Evolutionary conservation across 2,888 invertebrate genomes (phyloP), one percentile per base, ranked within the genome.

Genomic region (Diarsia brunnea): DNA sequence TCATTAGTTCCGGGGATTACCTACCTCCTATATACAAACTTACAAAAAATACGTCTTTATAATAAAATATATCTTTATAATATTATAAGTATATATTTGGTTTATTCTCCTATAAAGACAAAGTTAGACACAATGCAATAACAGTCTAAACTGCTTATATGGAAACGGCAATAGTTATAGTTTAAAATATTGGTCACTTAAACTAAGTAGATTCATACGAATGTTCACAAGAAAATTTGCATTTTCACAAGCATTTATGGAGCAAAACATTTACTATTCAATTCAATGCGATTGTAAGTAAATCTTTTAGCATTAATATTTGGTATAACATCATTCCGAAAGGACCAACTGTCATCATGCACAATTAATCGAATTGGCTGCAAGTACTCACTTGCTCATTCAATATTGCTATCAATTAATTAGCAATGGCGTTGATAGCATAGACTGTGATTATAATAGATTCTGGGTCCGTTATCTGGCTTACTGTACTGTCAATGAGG

Each of bases 401-500:
- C 79, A 81, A 82, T 63, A 63, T 78, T 78, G 69, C 69, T 76
- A 87, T 84, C 76, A 87, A 86, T 88, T 88, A 86, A 89, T 87
- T 82, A 82, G 64, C 68, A 31, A 66, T 69, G 65, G 76, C 68
- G 78, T 81, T 79, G 80, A 84, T 87, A 77, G 84, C 75, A 78
- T 69, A 64, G 61, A 67, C 68, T 76, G 67, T 58, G 73, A 82
- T 70, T 82, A 82, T 82, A 85, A 86, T 86, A 53, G 79, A 86
- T 87, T 83, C 73, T 65, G 49, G 64, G 45, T 68, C 73, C 60
- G 74, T 66, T 81, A 87, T 78, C 76, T 67, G 69, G 78, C 73
- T 67, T 77, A 80, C 69, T 68, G 58, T 27, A 73, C 58, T 79
- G 75, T 79, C 78, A 78, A 73, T 77, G 66, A 64, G 16, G 69